Evolutionary conservation across 2,797 vertebrate genomes (phyloP), one percentile per base, ranked within the genome.

Genomic region (Odontamblyopus rebecca): DNA sequence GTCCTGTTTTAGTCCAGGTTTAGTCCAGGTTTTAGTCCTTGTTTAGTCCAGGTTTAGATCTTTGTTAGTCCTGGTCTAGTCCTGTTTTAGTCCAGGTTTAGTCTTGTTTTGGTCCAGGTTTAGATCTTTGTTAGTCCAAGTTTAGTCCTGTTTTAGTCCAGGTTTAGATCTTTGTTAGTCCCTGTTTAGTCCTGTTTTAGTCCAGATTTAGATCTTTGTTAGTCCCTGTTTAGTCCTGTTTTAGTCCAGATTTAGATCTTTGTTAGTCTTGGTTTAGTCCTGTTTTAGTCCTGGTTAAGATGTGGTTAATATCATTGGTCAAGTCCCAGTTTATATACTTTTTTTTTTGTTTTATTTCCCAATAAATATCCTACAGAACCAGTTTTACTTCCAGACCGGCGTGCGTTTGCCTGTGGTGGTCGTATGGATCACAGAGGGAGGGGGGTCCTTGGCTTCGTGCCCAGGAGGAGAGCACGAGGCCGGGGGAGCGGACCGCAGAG

Each of bases 401-500:
- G 1, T 53, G 18, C 6, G 51, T 53, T 7, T 19, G 19, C 8
- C 69, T 77, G 81, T 83, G 79, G 84, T 84, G 78, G 82, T 82
- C 75, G 79, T 78, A 85, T 23, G 83, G 32, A 83, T 88, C 86
- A 89, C 77, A 80, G 83, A 86, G 83, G 82, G 81, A 53, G 19
- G 76, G 77, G 85, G 86, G 85, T 87, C 83, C 82, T 91, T 92
- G 91, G 91, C 87, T 76, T 69, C 2, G 2, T 67, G 81, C 89
- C 88, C 70, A 63, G 88, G 32, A 38, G 81, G 81, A 61, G 59
- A 29, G 59, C 59, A 61, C 13, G 59, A 18, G 27, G 29, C 12
- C 18, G 29, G 76, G 69, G 73, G 72, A 75, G 70, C 67, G 12
- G 60, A 80, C 69, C 80, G 68, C 84, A 85, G 81, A 71, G 1